Evolutionary conservation across 2,113 vertebrate genomes (phyloP), one percentile per base, ranked within the genome.

Genomic region (Muscicapa adusta): DNA sequence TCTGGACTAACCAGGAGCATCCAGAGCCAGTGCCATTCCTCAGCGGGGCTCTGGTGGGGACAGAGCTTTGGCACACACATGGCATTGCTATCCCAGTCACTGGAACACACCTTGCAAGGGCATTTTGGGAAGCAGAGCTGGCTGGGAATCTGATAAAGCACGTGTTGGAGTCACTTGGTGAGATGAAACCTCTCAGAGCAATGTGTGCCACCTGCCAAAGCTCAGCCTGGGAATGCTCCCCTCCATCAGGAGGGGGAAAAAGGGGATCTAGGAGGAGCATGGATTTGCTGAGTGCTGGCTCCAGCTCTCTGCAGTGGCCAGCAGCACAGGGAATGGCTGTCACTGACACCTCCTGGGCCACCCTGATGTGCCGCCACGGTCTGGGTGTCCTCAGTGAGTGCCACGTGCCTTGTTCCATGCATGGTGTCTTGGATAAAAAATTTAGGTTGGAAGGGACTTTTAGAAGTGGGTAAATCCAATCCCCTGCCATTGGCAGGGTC

Each of bases 291-390:
- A 38, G 10, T 2, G 7, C 17, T 65, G 85, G 58, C 40, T 68
- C 70, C 81, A 79, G 56, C 25, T 65, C 36, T 47, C 58, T 38
- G 60, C 29, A 65, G 87, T 0, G 4, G 34, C 50, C 65, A 34
- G 45, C 36, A 36, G 53, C n/a, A 74, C 31, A 10, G 47, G 62
- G 22, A 8, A 14, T 7, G n/a, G 47, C 65, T 81, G 60, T 15
- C 24, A 29, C 66, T 23, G 47, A 42, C 31, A 36, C 25, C 9
- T 62, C 61, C 50, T 47, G 26, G 31, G 47, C 22, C n/a, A n/a
- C 33, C 31, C 51, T 18, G 63, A 13, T 0, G 8, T 1, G n/a
- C 8, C 50, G 20, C 20, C 43, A 4, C 0, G 3, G 10, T 34
- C 24, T 20, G 31, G 3, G 38, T 70, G 56, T 22, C 47, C 68